Conservation (phyloP, 2,797 vertebrate genomes). For the Moxostoma hubbsi region DNA sequence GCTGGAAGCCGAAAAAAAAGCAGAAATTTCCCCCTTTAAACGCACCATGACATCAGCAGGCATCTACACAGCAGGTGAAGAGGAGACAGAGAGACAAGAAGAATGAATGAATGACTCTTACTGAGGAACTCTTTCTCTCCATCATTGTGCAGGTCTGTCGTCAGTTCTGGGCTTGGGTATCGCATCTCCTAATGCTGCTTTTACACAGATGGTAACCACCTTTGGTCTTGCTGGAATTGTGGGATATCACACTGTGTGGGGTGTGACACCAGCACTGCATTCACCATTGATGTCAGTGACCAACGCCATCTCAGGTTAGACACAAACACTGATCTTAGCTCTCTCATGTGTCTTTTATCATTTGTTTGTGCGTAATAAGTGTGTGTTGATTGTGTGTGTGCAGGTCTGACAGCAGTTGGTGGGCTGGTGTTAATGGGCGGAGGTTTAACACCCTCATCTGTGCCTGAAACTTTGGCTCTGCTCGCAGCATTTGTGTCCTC, state of each 20-base stretch:
- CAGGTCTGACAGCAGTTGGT: slow-evolving; percentile 84
- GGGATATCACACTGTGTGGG: slow-evolving; percentile 65
- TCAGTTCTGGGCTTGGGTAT: slow-evolving; percentile 76
- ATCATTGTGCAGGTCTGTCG: slow-evolving; percentile 68
- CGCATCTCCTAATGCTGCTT: slow-evolving; percentile 71
- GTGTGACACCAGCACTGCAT: slow-evolving; percentile 68
- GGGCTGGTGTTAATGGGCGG: slow-evolving; percentile 85
- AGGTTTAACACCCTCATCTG: slow-evolving; percentile 74
- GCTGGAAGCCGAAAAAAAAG: slow-evolving; percentile 71
- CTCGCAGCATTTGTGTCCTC: slow-evolving; percentile 84
- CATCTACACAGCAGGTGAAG: slow-evolving; percentile 75
- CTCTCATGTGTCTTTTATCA: not conserved
- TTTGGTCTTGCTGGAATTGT: slow-evolving; percentile 69
- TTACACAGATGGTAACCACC: slow-evolving; percentile 72
- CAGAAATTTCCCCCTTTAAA: slow-evolving; percentile 68
- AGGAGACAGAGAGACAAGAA: slow-evolving; percentile 31
- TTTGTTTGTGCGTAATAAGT: not conserved
- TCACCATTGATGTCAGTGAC: slow-evolving; percentile 70
- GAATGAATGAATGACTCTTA: not conserved
- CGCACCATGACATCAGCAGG: slow-evolving; percentile 74
- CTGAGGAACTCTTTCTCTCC: too few relatives aligned
- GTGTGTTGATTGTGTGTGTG: slow-evolving; percentile 2
- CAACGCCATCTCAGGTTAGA: slow-evolving; percentile 69
- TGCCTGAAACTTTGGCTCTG: slow-evolving; percentile 79
- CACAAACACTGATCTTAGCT: not conserved